Base-by-base conservation (phyloP, 2,113 vertebrate species). In the cattle (Bos taurus) region DNA sequence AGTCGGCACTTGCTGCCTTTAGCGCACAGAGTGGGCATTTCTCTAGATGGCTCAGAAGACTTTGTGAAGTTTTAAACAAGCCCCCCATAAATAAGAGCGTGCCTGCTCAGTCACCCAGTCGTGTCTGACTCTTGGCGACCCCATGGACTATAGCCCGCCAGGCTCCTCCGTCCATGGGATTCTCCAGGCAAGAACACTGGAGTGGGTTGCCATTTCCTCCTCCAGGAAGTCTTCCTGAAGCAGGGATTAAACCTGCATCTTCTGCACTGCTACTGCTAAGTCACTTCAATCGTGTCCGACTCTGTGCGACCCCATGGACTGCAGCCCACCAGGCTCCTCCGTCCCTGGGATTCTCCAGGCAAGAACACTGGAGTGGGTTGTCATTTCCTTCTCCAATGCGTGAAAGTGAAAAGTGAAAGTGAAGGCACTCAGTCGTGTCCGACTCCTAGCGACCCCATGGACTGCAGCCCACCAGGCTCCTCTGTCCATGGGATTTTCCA, bases 1-100 rank as follows among this genome's bases (percentile, higher is more conserved):
- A 17, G 9, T 0, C 3, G 26, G 19, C 28, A n/a, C 48, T 4
- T 19, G 48, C n/a, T 0, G 10, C 25, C 46, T 26, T 25, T 5
- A 14, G 1, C 1, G 21, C 3, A 2, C 6, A 25, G 62, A 17
- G 2, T 12, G 8, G 26, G 33, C 11, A 33, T 23, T 60, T 30
- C 36, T 5, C 28, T 56, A 36, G 43, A 43, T 1, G 7, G 1
- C 54, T 3, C 17, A 4, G 60, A 80, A 59, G 26, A 3, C 43
- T 48, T 14, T 21, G 3, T 13, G 21, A 74, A 59, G 62, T 2
- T 59, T 62, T 25, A 30, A 62, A 25, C 3, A 13, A 10, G 16
- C 33, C 48, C 17, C 43, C 25, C 59, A 1, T 19, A 74, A 43
- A 33, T 52, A 15, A 23, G 50, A 43, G 36, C 11, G 0, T 43